Evolutionary conservation across 2,888 invertebrate genomes (phyloP).

Genomic region (Aelia acuminata): DNA sequence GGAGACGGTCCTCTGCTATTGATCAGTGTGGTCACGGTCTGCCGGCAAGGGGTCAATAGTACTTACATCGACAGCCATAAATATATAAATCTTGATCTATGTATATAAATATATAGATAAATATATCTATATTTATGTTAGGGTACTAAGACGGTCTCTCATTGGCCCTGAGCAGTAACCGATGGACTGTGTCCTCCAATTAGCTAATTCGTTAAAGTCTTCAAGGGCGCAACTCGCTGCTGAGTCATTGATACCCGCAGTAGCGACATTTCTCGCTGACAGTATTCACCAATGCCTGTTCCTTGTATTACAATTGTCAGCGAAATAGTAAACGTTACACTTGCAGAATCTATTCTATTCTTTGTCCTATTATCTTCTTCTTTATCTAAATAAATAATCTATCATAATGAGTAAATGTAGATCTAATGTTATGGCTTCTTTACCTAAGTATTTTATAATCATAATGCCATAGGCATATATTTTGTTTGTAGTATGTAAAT

Average conservation of each 20-base stretch:
- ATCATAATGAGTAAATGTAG: too few species aligned
- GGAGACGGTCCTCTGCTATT: background rate
- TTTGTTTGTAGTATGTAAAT: too few species aligned
- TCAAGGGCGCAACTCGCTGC: constrained; percentile 25
- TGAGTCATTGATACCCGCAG: constrained; percentile 27
- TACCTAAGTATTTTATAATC: too few species aligned
- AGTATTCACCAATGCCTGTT: background rate
- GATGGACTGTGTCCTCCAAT: constrained; percentile 23
- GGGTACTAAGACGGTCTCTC: background rate
- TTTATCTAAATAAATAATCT: too few species aligned
- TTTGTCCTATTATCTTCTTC: too few species aligned
- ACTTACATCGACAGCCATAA: background rate
- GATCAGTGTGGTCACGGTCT: constrained; percentile 14
- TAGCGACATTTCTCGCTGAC: constrained; percentile 35
- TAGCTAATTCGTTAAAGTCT: constrained; percentile 30
- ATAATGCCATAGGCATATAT: too few species aligned
- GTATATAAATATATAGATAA: background rate
- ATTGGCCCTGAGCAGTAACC: constrained; percentile 5
- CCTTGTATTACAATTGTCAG: background rate
- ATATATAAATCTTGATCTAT: background rate
- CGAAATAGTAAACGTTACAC: constrained; percentile 18
- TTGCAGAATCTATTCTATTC: background rate
- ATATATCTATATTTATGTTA: background rate
- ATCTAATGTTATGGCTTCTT: too few species aligned
- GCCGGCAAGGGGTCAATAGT: constrained; percentile 11